phyloP scores from a whole-genome alignment of 1,140 invertebrate genomes.

The Hyles vespertilio region DNA sequence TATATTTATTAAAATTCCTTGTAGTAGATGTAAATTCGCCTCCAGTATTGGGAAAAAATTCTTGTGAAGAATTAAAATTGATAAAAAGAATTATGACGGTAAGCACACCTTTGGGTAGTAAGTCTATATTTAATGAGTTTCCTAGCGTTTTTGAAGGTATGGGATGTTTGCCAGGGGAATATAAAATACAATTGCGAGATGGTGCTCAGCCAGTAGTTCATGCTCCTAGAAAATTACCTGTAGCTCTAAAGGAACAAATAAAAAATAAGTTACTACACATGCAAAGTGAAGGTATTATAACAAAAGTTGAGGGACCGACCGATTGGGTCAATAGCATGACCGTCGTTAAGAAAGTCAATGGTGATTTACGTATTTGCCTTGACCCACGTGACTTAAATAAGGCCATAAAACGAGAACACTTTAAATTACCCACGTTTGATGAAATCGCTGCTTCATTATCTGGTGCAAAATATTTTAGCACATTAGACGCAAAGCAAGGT shows the following conservation, averaged over 20 bases:
- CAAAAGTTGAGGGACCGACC: constrained; percentile 36
- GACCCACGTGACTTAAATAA: constrained; percentile 73
- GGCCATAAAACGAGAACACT: constrained; percentile 54
- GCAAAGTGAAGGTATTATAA: constrained; percentile 13
- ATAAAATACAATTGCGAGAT: constrained; percentile 19
- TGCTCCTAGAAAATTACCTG: constrained; percentile 22
- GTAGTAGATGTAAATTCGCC: constrained; percentile 14
- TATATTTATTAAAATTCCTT: constrained; percentile 19
- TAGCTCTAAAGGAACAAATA: constrained; percentile 17
- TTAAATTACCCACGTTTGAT: constrained; percentile 59
- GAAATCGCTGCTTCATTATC: constrained; percentile 52
- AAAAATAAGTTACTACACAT: constrained; percentile 20
- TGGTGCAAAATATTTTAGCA: constrained; percentile 59
- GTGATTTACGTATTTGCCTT: constrained; percentile 56
- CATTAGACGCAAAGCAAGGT: too few species aligned
- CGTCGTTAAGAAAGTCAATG: constrained; percentile 25
- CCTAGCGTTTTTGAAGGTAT: too few species aligned
- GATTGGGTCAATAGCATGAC: constrained; percentile 63
- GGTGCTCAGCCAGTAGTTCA: too few species aligned
- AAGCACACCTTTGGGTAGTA: constrained; percentile 3
- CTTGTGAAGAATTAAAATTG: constrained; percentile 20
- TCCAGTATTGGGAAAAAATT: constrained; percentile 16
- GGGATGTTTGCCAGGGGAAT: constrained; percentile 21
- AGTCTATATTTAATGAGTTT: constrained; percentile 15
- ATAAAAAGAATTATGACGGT: too few species aligned